phyloP scores from a whole-genome alignment of 2,888 invertebrate genomes.

The Eucera pruinosa region DNA sequence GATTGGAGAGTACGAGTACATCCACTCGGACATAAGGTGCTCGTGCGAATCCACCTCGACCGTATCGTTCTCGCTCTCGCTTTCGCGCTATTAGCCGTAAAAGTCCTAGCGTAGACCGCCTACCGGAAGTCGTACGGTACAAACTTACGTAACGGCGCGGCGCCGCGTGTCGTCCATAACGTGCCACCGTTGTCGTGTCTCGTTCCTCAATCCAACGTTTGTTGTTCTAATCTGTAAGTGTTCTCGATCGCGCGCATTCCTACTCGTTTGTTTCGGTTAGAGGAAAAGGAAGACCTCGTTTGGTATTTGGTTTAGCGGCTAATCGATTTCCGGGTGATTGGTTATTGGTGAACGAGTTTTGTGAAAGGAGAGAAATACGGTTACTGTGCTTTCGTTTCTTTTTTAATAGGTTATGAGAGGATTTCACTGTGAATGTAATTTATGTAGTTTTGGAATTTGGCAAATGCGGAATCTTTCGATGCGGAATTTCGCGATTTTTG shows the following conservation, averaged over 20 bases:
- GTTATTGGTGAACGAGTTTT: background rate
- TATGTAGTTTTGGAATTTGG: too few species aligned
- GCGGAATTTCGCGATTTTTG: too few species aligned
- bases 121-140: slow-evolving; percentile 70
- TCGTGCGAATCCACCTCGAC: slow-evolving; percentile 72
- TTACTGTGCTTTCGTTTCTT: background rate
- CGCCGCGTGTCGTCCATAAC: slow-evolving; percentile 58
- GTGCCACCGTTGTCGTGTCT: slow-evolving; percentile 35
- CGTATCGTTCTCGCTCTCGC: slow-evolving; percentile 77
- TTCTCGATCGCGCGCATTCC: too few species aligned
- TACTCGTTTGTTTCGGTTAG: background rate
- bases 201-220: background rate
- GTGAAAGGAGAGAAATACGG: background rate
- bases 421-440: background rate
- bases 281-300: background rate
- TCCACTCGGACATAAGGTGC: slow-evolving; percentile 46
- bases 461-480: too few species aligned
- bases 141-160: slow-evolving; percentile 68
- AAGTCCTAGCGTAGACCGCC: slow-evolving; percentile 66
- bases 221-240: background rate
- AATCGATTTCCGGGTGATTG: background rate
- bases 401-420: too few species aligned
- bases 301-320: background rate
- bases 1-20: slow-evolving; percentile 55
- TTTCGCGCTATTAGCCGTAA: slow-evolving; percentile 78